Evolutionary conservation across 2,888 invertebrate genomes (phyloP), one percentile per base, ranked within the genome.

Genomic region (Gortyna flavago): DNA sequence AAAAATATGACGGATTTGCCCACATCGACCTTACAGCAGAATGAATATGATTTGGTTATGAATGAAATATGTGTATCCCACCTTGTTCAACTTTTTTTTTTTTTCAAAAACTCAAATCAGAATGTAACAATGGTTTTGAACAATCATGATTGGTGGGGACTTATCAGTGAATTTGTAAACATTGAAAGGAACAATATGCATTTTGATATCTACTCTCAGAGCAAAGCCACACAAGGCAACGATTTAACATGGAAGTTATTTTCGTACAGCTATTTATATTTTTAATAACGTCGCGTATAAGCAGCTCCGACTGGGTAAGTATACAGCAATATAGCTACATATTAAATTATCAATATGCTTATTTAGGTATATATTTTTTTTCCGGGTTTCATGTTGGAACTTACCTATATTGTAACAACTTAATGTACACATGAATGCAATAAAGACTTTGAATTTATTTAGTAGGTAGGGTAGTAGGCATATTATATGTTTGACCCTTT

Each of bases 81-180:
- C 80, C 85, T 81, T 81, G 80, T 77, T 68, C n/a, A 69, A 51
- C 54, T 62, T 77, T 72, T 83, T 44, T 76, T 77, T 79, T 76
- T 77, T 82, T 72, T 59, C 32, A 62, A 73, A 75, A 81, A 77
- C 44, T 44, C 48, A 38, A 62, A 65, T 78, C 44, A 32, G 18
- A 75, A 72, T 71, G 38, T 67, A 85, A 89, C 86, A 83, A 91
- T 90, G 81, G 89, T 54, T 75, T 74, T 29, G 85, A 89, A 89
- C 89, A 86, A 90, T 89, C 77, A 79, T 69, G 81, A 87, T 89
- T 88, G 85, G 87, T 73, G 67, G 75, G 44, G 66, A 85, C 88
- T 91, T 91, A 91, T 90, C 91, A 90, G 79, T 75, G 70, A 86
- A 84, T 90, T 91, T 85, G 89, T 91, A 93, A 93, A 93, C 91